Evolutionary conservation across 2,888 invertebrate species (phyloP).

Genomic region (Sesia bembeciformis): DNA sequence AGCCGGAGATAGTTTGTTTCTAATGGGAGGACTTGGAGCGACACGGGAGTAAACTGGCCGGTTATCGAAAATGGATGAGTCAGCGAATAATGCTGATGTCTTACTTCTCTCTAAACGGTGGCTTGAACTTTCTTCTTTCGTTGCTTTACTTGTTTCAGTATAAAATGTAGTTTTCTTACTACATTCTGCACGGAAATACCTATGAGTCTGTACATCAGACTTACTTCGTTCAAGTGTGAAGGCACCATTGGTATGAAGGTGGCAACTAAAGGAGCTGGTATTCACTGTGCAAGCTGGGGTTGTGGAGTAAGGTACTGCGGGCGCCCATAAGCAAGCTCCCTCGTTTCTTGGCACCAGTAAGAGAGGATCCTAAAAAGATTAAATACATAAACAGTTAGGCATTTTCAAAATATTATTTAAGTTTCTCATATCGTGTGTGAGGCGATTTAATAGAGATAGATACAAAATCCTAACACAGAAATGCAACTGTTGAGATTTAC

Average conservation of each 20-base stretch:
- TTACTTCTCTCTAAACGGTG: conserved; percentile 54
- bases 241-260: conserved; percentile 54
- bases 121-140: conserved; percentile 20
- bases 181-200: conserved; percentile 32
- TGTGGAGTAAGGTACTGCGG: conserved; percentile 57
- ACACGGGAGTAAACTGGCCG: conserved; percentile 49
- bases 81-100: conserved; percentile 45
- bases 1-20: conserved; percentile 50
- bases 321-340: conserved; percentile 69
- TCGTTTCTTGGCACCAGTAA: conserved; percentile 76
- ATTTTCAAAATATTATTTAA: neutral
- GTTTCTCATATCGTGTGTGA: neutral
- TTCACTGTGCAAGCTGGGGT: conserved; percentile 54
- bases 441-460: too few relatives aligned
- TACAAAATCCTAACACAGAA: too few relatives aligned
- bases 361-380: conserved; percentile 66
- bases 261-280: conserved; percentile 60
- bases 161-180: conserved; percentile 51
- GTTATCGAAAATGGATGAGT: conserved; percentile 55
- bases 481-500: too few relatives aligned
- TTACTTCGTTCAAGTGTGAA: conserved; percentile 62
- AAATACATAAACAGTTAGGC: neutral
- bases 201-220: conserved; percentile 57
- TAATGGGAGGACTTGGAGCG: conserved; percentile 63
- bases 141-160: conserved; percentile 21